Evolutionary conservation across 1,140 invertebrate genomes (phyloP).

Genomic region (Hestina assimilis): DNA sequence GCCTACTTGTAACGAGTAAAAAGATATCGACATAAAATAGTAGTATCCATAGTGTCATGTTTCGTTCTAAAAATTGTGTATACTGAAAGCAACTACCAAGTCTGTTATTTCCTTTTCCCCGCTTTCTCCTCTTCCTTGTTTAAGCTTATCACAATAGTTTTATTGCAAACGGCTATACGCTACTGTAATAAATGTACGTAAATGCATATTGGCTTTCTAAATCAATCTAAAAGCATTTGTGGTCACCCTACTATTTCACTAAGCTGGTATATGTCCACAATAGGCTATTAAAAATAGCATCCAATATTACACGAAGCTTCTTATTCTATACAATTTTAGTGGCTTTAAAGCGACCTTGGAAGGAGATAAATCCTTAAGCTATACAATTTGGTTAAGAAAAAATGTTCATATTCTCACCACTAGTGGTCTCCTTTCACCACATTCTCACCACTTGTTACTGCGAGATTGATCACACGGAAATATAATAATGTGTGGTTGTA

Average conservation of each 20-base stretch:
- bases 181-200: not conserved
- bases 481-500: too few relatives aligned
- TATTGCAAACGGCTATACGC: too few relatives aligned
- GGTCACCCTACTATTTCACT: constrained; percentile 7
- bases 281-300: constrained; percentile 29
- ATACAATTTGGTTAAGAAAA: not conserved
- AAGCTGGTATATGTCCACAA: constrained; percentile 26
- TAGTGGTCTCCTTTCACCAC: not conserved
- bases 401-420: not conserved
- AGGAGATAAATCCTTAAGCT: constrained; percentile 5
- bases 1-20: too few relatives aligned
- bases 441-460: not conserved
- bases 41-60: too few relatives aligned
- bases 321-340: constrained; percentile 25
- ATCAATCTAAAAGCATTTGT: not conserved
- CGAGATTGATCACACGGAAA: too few relatives aligned
- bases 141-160: too few relatives aligned
- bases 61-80: not conserved
- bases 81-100: not conserved
- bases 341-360: constrained; percentile 13
- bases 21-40: too few relatives aligned
- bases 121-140: too few relatives aligned
- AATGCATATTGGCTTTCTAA: not conserved
- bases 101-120: too few relatives aligned
- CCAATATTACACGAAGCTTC: constrained; percentile 30